These are phyloP conservation scores for Spizella passerina DNA, from an alignment of 2,797 vertebrate genomes.

Conservation along the genomic window DNA sequence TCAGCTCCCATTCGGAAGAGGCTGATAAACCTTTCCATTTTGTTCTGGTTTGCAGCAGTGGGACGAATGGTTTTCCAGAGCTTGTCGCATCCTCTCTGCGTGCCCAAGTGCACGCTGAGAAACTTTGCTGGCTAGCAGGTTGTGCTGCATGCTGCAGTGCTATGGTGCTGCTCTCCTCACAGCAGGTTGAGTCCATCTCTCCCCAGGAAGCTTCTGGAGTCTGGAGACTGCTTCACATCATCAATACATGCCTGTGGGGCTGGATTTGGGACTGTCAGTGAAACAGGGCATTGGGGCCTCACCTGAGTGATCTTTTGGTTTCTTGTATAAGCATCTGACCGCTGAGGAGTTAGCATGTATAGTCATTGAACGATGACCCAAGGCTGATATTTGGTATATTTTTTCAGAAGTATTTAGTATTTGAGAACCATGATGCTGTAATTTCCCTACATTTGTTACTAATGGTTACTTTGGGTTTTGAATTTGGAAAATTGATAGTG, in stretches of 20 bases:
- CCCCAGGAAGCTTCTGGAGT: background rate
- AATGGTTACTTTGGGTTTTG: background rate
- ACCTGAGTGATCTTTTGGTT: background rate
- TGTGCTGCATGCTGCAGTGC: background rate
- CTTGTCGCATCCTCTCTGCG: background rate
- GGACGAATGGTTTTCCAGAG: background rate
- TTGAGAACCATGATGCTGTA: background rate
- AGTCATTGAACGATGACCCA: background rate
- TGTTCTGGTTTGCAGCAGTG: background rate
- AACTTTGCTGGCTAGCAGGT: background rate
- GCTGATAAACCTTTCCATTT: background rate
- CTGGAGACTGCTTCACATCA: background rate
- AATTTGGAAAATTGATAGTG: background rate
- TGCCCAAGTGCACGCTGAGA: background rate
- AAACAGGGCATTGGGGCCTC: background rate
- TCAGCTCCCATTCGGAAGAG: background rate
- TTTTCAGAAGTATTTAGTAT: background rate
- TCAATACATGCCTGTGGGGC: accelerated
- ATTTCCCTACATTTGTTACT: background rate
- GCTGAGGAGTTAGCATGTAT: background rate
- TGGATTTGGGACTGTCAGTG: background rate
- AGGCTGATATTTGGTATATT: background rate
- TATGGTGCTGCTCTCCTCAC: background rate
- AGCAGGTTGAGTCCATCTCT: background rate
- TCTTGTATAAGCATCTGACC: background rate